A percentile compares a stretch with the other conserved stretches of the same genome.
phyloP scores from a whole-genome alignment of 1,140 invertebrate genomes.

The Cherax destructor region DNA sequence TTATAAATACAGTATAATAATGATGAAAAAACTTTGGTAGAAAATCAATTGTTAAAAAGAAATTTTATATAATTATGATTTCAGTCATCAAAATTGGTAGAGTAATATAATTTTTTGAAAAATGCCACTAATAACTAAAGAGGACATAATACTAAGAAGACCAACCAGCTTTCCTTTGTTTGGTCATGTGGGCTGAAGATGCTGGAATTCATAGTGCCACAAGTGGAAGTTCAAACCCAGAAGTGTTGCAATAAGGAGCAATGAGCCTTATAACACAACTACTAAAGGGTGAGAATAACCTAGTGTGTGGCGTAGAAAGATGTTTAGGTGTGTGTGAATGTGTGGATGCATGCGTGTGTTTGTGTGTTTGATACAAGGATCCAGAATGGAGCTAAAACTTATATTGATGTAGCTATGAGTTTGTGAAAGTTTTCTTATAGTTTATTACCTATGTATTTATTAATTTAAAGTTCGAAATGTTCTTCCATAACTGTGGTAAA shows the following conservation, averaged over 20 bases:
- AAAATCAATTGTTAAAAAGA: constrained; percentile 60
- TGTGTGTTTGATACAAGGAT: constrained; percentile 54
- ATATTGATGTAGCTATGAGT: neutral
- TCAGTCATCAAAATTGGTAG: constrained; percentile 32
- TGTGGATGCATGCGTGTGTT: constrained; percentile 33
- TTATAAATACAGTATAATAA: constrained; percentile 42
- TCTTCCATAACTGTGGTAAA: constrained; percentile 13
- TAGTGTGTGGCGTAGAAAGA: constrained; percentile 57
- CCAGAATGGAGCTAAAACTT: constrained; percentile 45
- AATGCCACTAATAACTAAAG: neutral
- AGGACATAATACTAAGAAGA: neutral
- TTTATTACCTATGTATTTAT: neutral
- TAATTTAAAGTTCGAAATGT: neutral
- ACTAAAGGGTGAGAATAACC: constrained; percentile 54
- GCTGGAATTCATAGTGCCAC: constrained; percentile 1
- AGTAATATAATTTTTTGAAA: neutral
- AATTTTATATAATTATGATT: constrained; percentile 51
- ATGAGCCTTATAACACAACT: constrained; percentile 56
- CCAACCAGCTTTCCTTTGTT: neutral
- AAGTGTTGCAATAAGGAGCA: constrained; percentile 57
- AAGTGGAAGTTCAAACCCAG: constrained; percentile 16
- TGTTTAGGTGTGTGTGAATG: constrained; percentile 50
- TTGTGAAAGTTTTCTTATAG: neutral
- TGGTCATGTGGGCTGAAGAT: neutral
- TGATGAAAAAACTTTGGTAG: constrained; percentile 43